A percentile compares a stretch with the other conserved stretches of the same genome.
Evolutionary conservation across 2,113 vertebrate genomes (phyloP).

Genomic region (Phoenicopterus ruber): DNA sequence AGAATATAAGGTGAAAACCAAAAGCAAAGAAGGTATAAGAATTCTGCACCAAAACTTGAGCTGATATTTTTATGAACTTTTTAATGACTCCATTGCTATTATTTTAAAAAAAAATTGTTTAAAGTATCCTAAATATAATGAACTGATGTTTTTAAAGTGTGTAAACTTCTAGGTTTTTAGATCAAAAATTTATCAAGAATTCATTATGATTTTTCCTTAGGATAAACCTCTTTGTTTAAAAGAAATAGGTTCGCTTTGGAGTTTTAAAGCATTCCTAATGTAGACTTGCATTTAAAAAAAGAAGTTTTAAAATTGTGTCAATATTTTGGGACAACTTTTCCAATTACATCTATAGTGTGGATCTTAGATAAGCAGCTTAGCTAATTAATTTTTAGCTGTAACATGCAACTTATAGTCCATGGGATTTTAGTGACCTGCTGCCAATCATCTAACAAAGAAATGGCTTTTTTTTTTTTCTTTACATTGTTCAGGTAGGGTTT

Average conservation of each 20-base stretch:
- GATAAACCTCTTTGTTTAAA: background rate
- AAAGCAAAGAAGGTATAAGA: background rate
- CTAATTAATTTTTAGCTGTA: background rate
- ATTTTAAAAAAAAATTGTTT: too few relatives aligned
- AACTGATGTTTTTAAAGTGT: background rate
- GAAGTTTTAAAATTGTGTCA: background rate
- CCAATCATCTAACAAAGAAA: background rate
- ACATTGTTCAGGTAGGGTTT: background rate
- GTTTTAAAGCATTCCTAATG: background rate
- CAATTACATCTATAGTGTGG: background rate
- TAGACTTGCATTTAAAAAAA: background rate
- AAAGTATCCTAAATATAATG: background rate
- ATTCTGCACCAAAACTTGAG: background rate
- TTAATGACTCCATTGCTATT: background rate
- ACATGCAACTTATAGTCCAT: background rate
- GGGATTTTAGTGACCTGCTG: background rate
- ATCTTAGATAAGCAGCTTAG: background rate
- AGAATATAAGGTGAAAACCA: background rate
- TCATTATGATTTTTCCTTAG: background rate
- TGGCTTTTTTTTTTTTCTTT: background rate
- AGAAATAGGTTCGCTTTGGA: background rate
- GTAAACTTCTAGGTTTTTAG: background rate
- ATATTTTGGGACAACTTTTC: background rate
- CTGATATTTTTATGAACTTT: background rate
- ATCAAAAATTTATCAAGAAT: background rate